phyloP scores from a whole-genome alignment of 2,888 invertebrate genomes.

The Brachypalpus laphriformis region DNA sequence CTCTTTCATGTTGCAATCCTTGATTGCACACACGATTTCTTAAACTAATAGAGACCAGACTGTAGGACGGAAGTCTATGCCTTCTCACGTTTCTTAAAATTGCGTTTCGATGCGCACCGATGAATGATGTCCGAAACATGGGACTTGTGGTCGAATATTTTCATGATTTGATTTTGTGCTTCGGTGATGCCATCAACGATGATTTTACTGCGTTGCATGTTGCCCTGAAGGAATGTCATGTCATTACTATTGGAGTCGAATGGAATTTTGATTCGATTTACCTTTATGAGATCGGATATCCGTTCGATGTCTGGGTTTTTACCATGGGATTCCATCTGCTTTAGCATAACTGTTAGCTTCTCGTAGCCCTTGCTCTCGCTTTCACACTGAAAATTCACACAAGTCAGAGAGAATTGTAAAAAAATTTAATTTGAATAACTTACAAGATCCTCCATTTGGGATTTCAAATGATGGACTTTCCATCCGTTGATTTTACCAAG shows the following conservation, averaged over 20 bases:
- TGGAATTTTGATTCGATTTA: constrained; percentile 76
- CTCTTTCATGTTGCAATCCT: constrained; percentile 45
- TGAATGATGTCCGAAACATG: constrained; percentile 94
- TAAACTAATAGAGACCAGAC: not conserved
- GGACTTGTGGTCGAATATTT: constrained; percentile 95
- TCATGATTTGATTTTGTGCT: constrained; percentile 93
- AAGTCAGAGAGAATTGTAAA: not conserved
- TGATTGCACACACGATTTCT: constrained; percentile 40
- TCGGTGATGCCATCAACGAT: constrained; percentile 96
- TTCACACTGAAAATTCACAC: constrained; percentile 82
- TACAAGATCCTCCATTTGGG: constrained; percentile 97
- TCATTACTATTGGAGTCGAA: not conserved
- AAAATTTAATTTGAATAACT: constrained; percentile 12
- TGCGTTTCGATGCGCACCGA: constrained; percentile 95
- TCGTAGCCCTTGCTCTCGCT: constrained; percentile 83
- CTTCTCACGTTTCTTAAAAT: constrained; percentile 95
- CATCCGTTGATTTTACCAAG: constrained; percentile 95
- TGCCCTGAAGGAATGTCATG: constrained; percentile 86
- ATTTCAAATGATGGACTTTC: constrained; percentile 96
- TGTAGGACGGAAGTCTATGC: constrained; percentile 75
- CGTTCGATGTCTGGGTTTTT: constrained; percentile 83
- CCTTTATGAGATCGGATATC: constrained; percentile 87
- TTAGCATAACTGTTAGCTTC: constrained; percentile 80
- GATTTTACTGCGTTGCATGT: constrained; percentile 96
- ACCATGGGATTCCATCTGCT: constrained; percentile 83